Conservation (phyloP, 2,113 vertebrate species). For the Alectura lathami region DNA sequence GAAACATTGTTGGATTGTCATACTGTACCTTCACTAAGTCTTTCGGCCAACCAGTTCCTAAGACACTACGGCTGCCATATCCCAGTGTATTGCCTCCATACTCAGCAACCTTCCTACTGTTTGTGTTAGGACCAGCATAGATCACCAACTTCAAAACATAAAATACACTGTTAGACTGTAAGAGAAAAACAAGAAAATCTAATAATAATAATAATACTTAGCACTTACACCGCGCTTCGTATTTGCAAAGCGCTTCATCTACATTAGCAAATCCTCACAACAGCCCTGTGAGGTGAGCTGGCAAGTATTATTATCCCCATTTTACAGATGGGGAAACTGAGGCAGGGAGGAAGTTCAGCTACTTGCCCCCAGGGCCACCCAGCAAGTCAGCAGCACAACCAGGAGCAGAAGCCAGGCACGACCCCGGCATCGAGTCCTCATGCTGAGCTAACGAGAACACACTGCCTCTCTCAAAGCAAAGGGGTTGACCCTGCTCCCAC, state of each 20-base stretch:
- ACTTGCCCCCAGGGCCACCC: background rate
- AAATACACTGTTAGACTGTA: constrained; percentile 81
- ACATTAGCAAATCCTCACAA: constrained; percentile 46
- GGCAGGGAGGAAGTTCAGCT: background rate
- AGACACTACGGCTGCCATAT: constrained; percentile 97
- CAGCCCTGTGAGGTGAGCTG: constrained; percentile 35
- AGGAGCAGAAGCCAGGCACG: background rate
- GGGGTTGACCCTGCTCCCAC: background rate
- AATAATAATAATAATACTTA: constrained; percentile 80
- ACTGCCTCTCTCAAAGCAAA: background rate
- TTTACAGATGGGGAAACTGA: constrained; percentile 70
- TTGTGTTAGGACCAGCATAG: constrained; percentile 97
- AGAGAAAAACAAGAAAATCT: constrained; percentile 81
- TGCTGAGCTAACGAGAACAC: background rate
- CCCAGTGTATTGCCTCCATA: constrained; percentile 98
- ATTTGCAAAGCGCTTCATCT: constrained; percentile 48
- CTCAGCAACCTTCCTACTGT: constrained; percentile 98
- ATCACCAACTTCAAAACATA: constrained; percentile 93
- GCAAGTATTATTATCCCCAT: constrained; percentile 68
- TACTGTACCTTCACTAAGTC: constrained; percentile 95
- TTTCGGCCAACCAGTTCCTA: constrained; percentile 98
- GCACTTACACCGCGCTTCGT: constrained; percentile 45
- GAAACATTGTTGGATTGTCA: constrained; percentile 26
- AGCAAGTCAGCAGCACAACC: background rate
- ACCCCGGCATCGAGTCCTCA: background rate